Evolutionary conservation across 2,113 vertebrate species (phyloP), one percentile per base, ranked within the genome.

Genomic region (Axis porcinus): DNA sequence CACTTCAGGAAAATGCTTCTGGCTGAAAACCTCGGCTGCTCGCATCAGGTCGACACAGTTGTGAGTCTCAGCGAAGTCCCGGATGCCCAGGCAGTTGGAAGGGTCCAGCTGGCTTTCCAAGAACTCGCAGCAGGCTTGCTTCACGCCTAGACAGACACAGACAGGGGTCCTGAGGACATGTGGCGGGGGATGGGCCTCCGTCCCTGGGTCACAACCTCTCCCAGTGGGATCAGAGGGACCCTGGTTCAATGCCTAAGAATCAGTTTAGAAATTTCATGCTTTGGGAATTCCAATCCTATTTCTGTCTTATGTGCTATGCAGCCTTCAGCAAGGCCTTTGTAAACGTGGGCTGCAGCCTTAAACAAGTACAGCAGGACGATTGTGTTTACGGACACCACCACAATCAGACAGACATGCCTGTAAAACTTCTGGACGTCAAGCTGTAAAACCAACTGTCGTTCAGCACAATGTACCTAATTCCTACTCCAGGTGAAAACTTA

Each of bases 21-120:
- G 99, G 97, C 99, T 99, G 86, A 99, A 99, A 79, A 99, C 99
- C 97, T 99, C 99, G 6, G 99, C 99, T 4, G 99, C 99, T 98
- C 99, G 99, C 99, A 99, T 99, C 98, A 99, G 98, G 98, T 99
- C 99, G 19, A 99, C 99, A 97, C 99, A 99, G 90, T 99, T 99
- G 98, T 99, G 99, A 12, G 99, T 99, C 98, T 99, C 99, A n/a
- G 99, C 99, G 98, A 99, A 99, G 99, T 99, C 99, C 12, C 99
- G 99, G 97, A 99, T 99, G n/a, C 99, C 99, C 98, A 99, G 99
- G 98, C 99, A 99, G 98, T 99, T 99, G 91, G 99, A 99, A 36
- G 99, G 99, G 99, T 99, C 99, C 83, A 99, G 98, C 98, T 99
- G 99, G 98, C 99, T 99, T 98, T 99, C 99, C 98, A 99, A 98